A percentile compares a stretch with the other conserved stretches of the same genome.
Conservation (phyloP, 2,797 vertebrate genomes). For the Odontamblyopus rebecca region DNA sequence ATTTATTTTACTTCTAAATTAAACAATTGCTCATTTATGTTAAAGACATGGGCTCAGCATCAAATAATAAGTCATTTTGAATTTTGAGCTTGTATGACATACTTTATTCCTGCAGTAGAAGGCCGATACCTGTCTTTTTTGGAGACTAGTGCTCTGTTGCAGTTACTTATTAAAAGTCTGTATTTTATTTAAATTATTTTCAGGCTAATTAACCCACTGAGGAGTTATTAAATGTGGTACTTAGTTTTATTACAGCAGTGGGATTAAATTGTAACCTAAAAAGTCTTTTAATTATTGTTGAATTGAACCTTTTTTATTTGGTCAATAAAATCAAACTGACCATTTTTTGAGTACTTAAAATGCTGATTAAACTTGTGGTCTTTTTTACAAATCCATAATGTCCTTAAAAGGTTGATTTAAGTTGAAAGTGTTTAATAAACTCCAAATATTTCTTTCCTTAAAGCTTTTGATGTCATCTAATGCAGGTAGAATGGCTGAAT, state of each 20-base stretch:
- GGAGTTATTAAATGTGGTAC: background rate
- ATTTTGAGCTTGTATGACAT: background rate
- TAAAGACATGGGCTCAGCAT: constrained; percentile 20
- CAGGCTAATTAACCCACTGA: background rate
- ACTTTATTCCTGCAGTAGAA: background rate
- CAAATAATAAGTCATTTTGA: background rate
- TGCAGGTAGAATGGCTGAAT: background rate
- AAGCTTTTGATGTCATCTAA: background rate
- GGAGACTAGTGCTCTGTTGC: background rate
- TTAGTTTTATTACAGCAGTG: background rate
- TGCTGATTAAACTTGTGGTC: background rate
- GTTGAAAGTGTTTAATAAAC: background rate
- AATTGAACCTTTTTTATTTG: background rate
- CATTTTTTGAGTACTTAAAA: background rate
- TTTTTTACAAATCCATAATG: background rate
- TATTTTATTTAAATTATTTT: background rate
- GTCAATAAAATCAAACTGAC: background rate
- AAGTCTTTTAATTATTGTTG: background rate
- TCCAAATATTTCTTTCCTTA: background rate
- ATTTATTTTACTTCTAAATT: constrained; percentile 43
- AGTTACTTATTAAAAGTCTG: background rate
- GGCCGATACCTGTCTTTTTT: background rate
- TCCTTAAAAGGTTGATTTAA: background rate
- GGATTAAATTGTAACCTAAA: too few species aligned
- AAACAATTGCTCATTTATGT: constrained; percentile 22